Base-by-base conservation (phyloP, 2,888 invertebrate species). In the Bhutanitis thaidina region DNA sequence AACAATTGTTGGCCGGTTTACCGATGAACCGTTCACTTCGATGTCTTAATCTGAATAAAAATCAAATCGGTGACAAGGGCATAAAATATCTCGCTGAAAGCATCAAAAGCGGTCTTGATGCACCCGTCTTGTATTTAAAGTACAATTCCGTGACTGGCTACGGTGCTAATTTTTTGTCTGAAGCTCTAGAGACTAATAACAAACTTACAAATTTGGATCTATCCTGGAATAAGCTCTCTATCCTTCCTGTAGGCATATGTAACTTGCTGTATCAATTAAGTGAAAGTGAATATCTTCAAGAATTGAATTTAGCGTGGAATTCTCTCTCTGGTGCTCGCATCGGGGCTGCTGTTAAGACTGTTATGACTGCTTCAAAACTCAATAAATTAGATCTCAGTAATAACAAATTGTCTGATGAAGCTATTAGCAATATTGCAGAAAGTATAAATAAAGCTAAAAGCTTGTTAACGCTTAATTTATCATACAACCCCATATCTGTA, bases 221-320 rank as follows among this genome's bases (percentile, higher is more conserved):
- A 3, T 83, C 85, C 0, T 83, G 80, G 80, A 86, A 86, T 47
- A 71, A 64, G 40, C 58, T 81, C 0, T 68, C 54, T 51, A 57
- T 63, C 1, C 60, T 70, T 20, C 54, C 55, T 14, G 56, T 55
- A 10, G 73, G 72, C n/a, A 64, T 68, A 1, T 62, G 48, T 14
- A 60, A 52, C 52, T 64, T 84, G 5, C 55, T 83, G 0, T 35
- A 12, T 8, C 61, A 54, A 10, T 56, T 85, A 27, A 53, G 69
- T 29, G 74, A 78, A 54, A 80, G 63, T 43, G 58, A 59, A 25
- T 29, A 47, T 10, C 62, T 85, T 13, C 54, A 71, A 61, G 69
- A 71, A 34, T 47, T 86, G 32, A 59, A 82, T 64, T 59, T 86
- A 14, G 67, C 85, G 2, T 84, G 82, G 83, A 81, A 77, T 52